Evolutionary conservation across 2,888 invertebrate genomes (phyloP), one percentile per base, ranked within the genome.

Genomic region (Synanthedon tipuliformis): DNA sequence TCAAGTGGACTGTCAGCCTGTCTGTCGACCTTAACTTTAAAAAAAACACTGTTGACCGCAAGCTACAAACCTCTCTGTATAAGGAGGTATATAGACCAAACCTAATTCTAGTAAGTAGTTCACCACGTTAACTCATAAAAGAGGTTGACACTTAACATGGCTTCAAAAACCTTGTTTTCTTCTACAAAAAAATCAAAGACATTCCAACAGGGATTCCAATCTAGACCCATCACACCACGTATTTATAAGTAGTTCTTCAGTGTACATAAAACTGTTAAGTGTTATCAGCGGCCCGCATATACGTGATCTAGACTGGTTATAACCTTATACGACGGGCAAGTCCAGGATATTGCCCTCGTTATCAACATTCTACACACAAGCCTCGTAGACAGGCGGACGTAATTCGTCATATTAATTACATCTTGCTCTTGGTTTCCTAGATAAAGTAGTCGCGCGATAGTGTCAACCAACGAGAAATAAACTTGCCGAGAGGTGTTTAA

Each of bases 331-430:
- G 53, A 55, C 59, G 70, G 71, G 69, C 66, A 68, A 71, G 66
- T 68, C 56, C 67, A 75, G 77, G 73, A 75, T 76, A 66, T 72
- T 68, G 73, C 74, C 71, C 69, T 75, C 52, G 60, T 78, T 79
- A 81, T 81, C 81, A 65, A 57, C 53, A 48, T 15, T 81, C 81
- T 65, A 57, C 53, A 48, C 18, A 50, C 58, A 61, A 68, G 67
- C 66, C 63, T 60, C 59, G 57, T 59, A 62, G 71, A 69, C 69
- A 72, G 66, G 61, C 64, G 65, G 65, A 56, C 57, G 64, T 69
- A 66, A 69, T 67, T 68, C 69, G 63, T 70, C 67, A 66, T 64
- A 57, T 65, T 69, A 69, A 67, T 65, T 66, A 69, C 69, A 67
- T 69, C 72, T 69, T 62, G 62, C 66, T 69, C 72, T 69, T 62